phyloP scores from a whole-genome alignment of 2,797 vertebrate species.

The Atherinosoma microstoma region DNA sequence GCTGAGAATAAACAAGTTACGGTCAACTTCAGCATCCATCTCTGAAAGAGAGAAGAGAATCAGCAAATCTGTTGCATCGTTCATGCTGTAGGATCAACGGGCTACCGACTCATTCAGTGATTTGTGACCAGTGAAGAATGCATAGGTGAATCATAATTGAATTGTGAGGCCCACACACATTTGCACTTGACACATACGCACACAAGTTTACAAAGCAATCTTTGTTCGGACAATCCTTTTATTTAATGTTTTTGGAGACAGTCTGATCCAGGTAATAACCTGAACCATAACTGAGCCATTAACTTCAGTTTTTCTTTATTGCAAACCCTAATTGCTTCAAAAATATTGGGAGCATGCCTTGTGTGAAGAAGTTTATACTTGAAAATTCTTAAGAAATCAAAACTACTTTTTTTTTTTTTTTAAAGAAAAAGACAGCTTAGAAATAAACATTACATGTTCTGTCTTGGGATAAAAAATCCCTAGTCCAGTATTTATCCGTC shows the following conservation, averaged over 20 bases:
- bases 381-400: neutral
- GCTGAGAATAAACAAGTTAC: neutral
- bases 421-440: neutral
- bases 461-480: conserved; percentile 34
- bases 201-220: neutral
- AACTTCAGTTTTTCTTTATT: neutral
- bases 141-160: neutral
- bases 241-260: neutral
- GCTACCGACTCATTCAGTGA: neutral
- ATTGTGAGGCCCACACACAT: neutral
- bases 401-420: too few relatives aligned
- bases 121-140: neutral
- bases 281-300: neutral
- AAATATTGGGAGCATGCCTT: neutral
- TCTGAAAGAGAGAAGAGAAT: neutral
- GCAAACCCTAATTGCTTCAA: neutral
- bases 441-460: conserved; percentile 23
- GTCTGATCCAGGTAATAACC: neutral
- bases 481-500: conserved; percentile 49
- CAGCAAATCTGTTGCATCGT: neutral
- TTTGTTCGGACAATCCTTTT: neutral
- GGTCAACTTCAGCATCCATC: neutral
- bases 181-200: neutral
- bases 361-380: too few relatives aligned
- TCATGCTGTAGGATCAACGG: too few relatives aligned